Evolutionary conservation across 2,113 vertebrate species (phyloP).

Genomic region (Pelecanoides urinatrix): DNA sequence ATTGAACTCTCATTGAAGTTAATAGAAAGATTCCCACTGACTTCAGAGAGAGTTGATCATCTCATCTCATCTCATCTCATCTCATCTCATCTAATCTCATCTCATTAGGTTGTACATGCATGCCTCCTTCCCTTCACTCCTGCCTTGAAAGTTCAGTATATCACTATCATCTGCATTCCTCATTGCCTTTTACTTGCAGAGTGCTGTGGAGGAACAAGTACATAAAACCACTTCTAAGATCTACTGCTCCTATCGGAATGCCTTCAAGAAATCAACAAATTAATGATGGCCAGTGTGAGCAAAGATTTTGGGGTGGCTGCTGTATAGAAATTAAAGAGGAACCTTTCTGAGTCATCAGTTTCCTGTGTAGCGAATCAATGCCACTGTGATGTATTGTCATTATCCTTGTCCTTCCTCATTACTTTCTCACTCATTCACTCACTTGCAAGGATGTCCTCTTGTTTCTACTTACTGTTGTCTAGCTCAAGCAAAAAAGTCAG

Average conservation of each 20-base stretch:
- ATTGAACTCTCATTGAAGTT: conserved; percentile 1
- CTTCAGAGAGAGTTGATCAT: not conserved
- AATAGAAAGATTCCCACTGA: not conserved
- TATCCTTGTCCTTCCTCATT: conserved; percentile 33
- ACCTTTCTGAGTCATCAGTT: conserved; percentile 12
- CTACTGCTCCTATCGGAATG: not conserved
- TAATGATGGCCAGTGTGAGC: not conserved
- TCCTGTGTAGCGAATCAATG: conserved; percentile 25
- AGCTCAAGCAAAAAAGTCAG: not conserved
- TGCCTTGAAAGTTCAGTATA: not conserved
- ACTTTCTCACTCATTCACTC: conserved; percentile 4
- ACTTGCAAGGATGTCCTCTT: not conserved
- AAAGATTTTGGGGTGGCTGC: conserved; percentile 15
- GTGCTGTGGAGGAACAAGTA: not conserved
- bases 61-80: not conserved
- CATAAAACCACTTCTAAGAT: conserved; percentile 23
- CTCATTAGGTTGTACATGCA: conserved; percentile 14
- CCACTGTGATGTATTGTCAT: conserved; percentile 17
- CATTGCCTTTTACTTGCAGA: conserved; percentile 17
- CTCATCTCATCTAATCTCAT: not conserved
- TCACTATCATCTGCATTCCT: not conserved
- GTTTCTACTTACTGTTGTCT: not conserved
- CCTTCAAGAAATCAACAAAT: conserved; percentile 24
- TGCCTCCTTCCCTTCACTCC: not conserved
- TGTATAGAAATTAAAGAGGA: conserved; percentile 22